A percentile compares a stretch with the other conserved stretches of the same genome.
These are phyloP conservation scores for Uropsilus gracilis DNA, from an alignment of 2,113 vertebrate species.

Conservation along the genomic window DNA sequence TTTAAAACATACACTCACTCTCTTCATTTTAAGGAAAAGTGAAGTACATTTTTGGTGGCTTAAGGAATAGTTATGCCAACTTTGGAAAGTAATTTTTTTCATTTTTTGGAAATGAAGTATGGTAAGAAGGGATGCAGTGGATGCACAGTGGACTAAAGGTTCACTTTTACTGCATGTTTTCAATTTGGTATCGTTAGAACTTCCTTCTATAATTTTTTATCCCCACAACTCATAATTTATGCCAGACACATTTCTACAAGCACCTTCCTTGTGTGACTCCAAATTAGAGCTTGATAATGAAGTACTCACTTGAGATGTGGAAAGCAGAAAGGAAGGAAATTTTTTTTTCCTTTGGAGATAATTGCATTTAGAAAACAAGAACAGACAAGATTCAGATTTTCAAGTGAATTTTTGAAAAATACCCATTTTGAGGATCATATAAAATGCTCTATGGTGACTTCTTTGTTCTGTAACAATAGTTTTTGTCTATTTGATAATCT, in stretches of 20 bases:
- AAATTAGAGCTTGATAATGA: not conserved
- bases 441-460: not conserved
- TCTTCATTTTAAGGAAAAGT: not conserved
- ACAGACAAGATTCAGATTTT: not conserved
- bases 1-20: not conserved
- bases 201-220: not conserved
- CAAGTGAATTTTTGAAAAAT: not conserved
- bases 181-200: not conserved
- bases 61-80: not conserved
- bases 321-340: not conserved
- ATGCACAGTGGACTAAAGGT: not conserved
- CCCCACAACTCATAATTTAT: not conserved
- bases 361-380: not conserved
- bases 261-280: not conserved
- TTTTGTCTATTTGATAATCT: not conserved
- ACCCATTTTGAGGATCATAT: not conserved
- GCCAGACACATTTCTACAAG: not conserved
- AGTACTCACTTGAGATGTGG: not conserved
- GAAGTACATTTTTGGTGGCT: not conserved
- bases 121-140: not conserved
- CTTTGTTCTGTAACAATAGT: not conserved
- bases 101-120: not conserved
- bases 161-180: not conserved
- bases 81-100: not conserved
- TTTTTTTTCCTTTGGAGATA: not conserved